Base-by-base conservation (phyloP, 2,888 invertebrate species). In the Drosophila aldrichi region DNA sequence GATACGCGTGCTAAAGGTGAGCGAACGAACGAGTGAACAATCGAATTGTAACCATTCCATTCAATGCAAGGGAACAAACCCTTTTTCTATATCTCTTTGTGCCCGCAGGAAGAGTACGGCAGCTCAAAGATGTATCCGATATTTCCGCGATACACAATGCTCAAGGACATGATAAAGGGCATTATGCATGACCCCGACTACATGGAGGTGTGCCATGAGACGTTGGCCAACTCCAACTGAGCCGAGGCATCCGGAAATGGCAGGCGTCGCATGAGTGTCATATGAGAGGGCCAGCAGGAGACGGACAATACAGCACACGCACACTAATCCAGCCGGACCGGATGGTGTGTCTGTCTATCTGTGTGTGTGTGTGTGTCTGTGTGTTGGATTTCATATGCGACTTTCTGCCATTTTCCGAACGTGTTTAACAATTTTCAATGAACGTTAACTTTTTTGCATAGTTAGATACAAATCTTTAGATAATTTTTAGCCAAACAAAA, bases 151-250 rank as follows among this genome's bases (percentile, higher is more conserved):
- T 99, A 99, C 94, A 96, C 97, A 71, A 97, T 98, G 95, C 95
- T 99, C 82, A 99, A 99, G 93, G 97, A 98, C 92, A 98, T 99
- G 98, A 98, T 98, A 91, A 98, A 98, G 94, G 97, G 97, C 66
- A 97, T 98, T 88, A 96, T 98, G 96, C 96, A 97, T 90, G 96
- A 98, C 93, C 98, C 98, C n/a, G 97, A 97, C 93, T 98, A 98
- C 94, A 97, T 98, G 96, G 98, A 98, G 94, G 97, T 98, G 75
- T 97, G 97, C 93, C 98, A 98, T 92, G 98, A 98, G 93, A 95
- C 86, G 51, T 61, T 97, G 92, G 97, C 96, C 92, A 92, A 92
- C 81, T 92, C 96, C 92, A 92, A 92, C 81, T 92, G 88, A 92
- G 82, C 74, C 79, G 81, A 80, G 81, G 85, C 74, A 81, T 70